Evolutionary conservation across 1,140 invertebrate species (phyloP).

Genomic region (Drosophila equinoxialis): DNA sequence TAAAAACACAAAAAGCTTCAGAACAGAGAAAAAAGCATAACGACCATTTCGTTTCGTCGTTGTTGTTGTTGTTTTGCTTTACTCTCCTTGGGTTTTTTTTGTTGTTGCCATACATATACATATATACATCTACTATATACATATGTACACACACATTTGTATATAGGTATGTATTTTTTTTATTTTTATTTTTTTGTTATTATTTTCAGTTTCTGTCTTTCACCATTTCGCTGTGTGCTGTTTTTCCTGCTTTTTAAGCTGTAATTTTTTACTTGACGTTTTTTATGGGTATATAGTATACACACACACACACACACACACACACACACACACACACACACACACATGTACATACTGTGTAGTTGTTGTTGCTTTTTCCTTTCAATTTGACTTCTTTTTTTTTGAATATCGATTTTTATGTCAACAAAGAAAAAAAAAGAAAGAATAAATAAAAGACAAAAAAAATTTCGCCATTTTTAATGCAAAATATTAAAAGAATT

Average conservation of each 20-base stretch:
- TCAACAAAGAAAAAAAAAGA: slow-evolving; percentile 61
- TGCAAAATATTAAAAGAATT: slow-evolving; percentile 39
- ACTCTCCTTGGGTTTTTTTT: slow-evolving; percentile 35
- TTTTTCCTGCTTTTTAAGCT: slow-evolving; percentile 67
- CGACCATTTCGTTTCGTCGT: slow-evolving; percentile 64
- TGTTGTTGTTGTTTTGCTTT: slow-evolving; percentile 38
- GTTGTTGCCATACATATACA: slow-evolving; percentile 32
- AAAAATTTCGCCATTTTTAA: not conserved
- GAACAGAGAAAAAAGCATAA: slow-evolving; percentile 75
- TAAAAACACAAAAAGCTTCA: slow-evolving; percentile 77
- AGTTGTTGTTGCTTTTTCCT: slow-evolving; percentile 27
- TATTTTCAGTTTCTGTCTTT: slow-evolving; percentile 80
- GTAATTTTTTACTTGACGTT: slow-evolving; percentile 77
- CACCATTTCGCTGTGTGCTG: slow-evolving; percentile 40
- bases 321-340: not conserved
- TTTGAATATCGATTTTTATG: slow-evolving; percentile 64
- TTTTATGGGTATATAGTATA: slow-evolving; percentile 56
- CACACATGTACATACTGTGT: not conserved
- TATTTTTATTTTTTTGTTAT: slow-evolving; percentile 62
- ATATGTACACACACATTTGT: not conserved
- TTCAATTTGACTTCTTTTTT: slow-evolving; percentile 32
- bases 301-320: not conserved
- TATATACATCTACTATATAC: not conserved
- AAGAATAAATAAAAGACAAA: slow-evolving; percentile 2
- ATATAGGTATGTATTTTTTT: slow-evolving; percentile 15